phyloP scores from a whole-genome alignment of 2,113 vertebrate species.

The Anhinga rufa region DNA sequence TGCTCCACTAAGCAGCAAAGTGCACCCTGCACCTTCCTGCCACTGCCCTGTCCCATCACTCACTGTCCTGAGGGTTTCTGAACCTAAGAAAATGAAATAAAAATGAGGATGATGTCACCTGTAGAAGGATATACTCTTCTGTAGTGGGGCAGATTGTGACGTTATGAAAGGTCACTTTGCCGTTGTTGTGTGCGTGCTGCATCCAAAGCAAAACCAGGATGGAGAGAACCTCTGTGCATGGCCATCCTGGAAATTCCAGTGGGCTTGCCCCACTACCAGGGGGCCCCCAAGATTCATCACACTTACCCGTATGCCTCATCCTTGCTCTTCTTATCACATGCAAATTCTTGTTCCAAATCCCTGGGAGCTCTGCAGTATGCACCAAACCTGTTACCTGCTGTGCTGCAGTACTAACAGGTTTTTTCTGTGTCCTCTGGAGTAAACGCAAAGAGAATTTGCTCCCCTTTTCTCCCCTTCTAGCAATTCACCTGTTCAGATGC shows the following conservation, averaged over 20 bases:
- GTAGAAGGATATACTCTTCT: not conserved
- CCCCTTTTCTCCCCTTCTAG: not conserved
- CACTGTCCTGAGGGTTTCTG: not conserved
- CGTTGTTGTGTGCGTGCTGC: fast-evolving
- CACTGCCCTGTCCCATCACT: not conserved
- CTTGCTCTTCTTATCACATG: not conserved
- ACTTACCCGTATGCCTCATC: not conserved
- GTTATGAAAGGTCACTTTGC: not conserved
- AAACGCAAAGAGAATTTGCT: not conserved
- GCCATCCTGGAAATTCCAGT: not conserved
- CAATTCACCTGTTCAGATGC: not conserved
- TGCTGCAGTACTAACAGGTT: not conserved
- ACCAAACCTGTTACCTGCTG: not conserved
- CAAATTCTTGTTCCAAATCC: not conserved
- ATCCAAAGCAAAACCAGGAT: not conserved
- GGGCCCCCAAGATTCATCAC: fast-evolving
- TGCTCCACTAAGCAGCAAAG: not conserved
- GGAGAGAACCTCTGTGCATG: not conserved
- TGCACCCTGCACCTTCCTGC: not conserved
- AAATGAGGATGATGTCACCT: not conserved
- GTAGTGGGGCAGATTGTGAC: not conserved
- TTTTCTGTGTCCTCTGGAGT: not conserved
- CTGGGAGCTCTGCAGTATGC: not conserved
- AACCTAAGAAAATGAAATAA: not conserved
- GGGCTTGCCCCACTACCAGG: not conserved